A percentile compares a stretch with the other conserved stretches of the same genome.
Conservation (phyloP, 2,113 vertebrate genomes). For the Coturnix japonica region DNA sequence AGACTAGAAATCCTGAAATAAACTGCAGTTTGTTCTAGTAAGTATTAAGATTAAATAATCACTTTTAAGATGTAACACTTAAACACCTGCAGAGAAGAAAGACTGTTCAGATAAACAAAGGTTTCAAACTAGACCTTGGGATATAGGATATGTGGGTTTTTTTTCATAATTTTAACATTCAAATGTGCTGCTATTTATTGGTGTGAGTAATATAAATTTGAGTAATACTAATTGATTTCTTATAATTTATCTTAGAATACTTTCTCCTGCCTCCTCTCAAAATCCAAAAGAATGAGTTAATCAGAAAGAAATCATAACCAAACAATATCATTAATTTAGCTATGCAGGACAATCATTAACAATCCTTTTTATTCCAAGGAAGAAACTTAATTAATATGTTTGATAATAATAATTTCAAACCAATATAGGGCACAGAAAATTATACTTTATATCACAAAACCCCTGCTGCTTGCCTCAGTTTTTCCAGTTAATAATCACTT, state of each 20-base stretch:
- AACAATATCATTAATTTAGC: neutral
- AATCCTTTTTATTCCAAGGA: neutral
- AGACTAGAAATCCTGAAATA: neutral
- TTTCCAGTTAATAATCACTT: neutral
- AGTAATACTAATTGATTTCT: neutral
- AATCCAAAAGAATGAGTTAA: neutral
- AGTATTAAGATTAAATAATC: neutral
- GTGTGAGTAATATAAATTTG: neutral
- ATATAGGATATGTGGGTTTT: neutral
- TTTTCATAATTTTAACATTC: neutral
- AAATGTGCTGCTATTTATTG: neutral
- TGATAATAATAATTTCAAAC: neutral
- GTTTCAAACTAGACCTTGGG: neutral
- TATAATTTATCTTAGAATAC: neutral
- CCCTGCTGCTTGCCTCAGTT: neutral
- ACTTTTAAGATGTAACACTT: neutral
- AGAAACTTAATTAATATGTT: neutral
- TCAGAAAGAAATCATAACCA: neutral
- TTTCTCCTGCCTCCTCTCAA: neutral
- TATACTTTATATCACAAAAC: neutral
- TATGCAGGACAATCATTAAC: neutral
- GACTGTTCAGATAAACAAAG: neutral
- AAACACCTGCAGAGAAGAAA: neutral
- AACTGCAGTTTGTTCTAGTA: neutral
- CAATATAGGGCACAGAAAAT: neutral